Evolutionary conservation across 2,888 invertebrate species (phyloP).

Genomic region (Zaprionus obscuricornis): DNA sequence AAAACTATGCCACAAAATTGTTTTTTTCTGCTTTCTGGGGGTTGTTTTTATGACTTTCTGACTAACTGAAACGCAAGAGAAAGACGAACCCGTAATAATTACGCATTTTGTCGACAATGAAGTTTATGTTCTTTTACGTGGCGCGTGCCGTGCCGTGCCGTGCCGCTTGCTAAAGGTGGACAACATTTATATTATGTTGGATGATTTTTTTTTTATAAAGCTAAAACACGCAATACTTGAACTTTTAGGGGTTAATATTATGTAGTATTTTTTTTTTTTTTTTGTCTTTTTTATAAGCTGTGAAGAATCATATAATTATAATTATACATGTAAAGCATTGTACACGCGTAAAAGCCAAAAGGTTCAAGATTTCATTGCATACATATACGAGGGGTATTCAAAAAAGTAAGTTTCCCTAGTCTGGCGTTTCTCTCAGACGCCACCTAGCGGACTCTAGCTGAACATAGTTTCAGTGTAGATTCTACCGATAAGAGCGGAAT

Average conservation of each 20-base stretch:
- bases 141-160: slow-evolving; percentile 65
- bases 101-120: slow-evolving; percentile 74
- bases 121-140: slow-evolving; percentile 66
- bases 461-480: too few relatives aligned
- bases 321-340: not conserved
- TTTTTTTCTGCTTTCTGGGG: slow-evolving; percentile 39
- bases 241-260: slow-evolving; percentile 57
- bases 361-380: too few relatives aligned
- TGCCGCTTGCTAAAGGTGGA: too few relatives aligned
- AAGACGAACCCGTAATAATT: slow-evolving; percentile 59
- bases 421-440: too few relatives aligned
- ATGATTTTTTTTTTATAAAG: slow-evolving; percentile 34
- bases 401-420: too few relatives aligned
- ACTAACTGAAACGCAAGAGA: too few relatives aligned
- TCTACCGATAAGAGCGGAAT: too few relatives aligned
- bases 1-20: slow-evolving; percentile 72
- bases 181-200: slow-evolving; percentile 31
- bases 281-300: slow-evolving; percentile 29
- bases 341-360: not conserved
- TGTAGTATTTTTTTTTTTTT: slow-evolving; percentile 5
- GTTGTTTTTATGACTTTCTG: slow-evolving; percentile 56
- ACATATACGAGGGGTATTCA: too few relatives aligned
- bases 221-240: slow-evolving; percentile 53
- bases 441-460: too few relatives aligned
- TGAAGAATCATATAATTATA: slow-evolving; percentile 38